Conservation (phyloP, 1,140 invertebrate species). For the Hycleus cichorii region DNA sequence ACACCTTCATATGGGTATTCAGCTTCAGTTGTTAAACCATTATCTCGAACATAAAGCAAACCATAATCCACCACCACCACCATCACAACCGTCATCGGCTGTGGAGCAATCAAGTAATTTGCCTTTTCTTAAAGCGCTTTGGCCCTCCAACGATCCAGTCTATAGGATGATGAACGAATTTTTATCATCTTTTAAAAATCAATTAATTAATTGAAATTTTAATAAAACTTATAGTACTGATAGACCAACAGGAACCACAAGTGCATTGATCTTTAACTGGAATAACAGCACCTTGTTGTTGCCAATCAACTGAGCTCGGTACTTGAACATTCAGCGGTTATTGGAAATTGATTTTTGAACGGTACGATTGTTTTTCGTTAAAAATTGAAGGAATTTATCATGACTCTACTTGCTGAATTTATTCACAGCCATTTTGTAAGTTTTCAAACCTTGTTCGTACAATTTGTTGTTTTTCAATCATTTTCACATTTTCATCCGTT, state of each 20-base stretch:
- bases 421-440: conserved; percentile 62
- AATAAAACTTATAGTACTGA: conserved; percentile 57
- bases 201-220: neutral
- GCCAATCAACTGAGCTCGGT: conserved; percentile 76
- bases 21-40: conserved; percentile 60
- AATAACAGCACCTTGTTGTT: conserved; percentile 76
- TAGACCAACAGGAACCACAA: conserved; percentile 90
- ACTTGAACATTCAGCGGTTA: conserved; percentile 50
- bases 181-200: conserved; percentile 5
- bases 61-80: conserved; percentile 54
- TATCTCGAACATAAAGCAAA: conserved; percentile 56
- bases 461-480: conserved; percentile 73
- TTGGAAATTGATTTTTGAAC: conserved; percentile 20
- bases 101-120: conserved; percentile 78
- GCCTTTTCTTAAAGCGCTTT: conserved; percentile 80
- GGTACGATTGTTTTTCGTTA: conserved; percentile 58
- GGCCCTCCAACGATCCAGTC: conserved; percentile 92
- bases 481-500: conserved; percentile 65
- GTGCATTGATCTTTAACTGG: conserved; percentile 83
- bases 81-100: conserved; percentile 57
- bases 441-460: conserved; percentile 53
- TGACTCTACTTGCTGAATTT: conserved; percentile 70
- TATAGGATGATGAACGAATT: conserved; percentile 34
- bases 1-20: conserved; percentile 51
- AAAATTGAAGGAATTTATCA: conserved; percentile 62